Base-by-base conservation (phyloP, 1,140 invertebrate genomes). In the Conus ventricosus region DNA sequence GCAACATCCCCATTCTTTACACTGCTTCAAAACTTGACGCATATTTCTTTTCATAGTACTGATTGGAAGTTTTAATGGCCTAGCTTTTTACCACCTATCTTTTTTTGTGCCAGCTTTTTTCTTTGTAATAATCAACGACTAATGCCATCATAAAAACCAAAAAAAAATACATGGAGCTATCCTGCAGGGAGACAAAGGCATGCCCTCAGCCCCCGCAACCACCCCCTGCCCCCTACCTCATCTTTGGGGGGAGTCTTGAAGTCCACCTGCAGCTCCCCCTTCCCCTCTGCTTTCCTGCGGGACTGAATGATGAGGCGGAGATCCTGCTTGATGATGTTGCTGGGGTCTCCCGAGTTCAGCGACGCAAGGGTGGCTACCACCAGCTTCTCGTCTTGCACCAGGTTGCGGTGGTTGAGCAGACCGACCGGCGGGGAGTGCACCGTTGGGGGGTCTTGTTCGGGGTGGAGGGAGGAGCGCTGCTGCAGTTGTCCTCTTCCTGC, bases 251-350 rank as follows among this genome's bases (percentile, higher is more conserved):
- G 92, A 63, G 89, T 89, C 78, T 87, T 93, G 89, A 91, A 93
- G 54, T 93, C 92, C 13, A 94, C 91, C 53, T 92, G 92, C 25
- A 94, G 89, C 76, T 93, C 92, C 11, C 93, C 93, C 87, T 95
- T 93, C 53, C 96, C 95, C 55, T 94, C 93, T 10, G 93, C 94
- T 87, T 95, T 97, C 91, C 98, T 96, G 94, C 98, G 98, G 85
- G 97, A 97, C 95, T 98, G 97, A 92, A 99, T 97, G 90, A 97
- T 98, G 90, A 98, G 95, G 95, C 98, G 98, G 91, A 99, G 96
- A 96, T 97, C 96, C 95, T 97, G 98, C 96, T 99, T 99, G 95
- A 99, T 98, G 88, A 98, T 96, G 94, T 98, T 97, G 92, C 98
- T 98, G 93, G 97, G 97, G 80, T 97, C 98, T 95, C 97, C 97